These are phyloP conservation scores for Tympanoctomys barrerae DNA, from an alignment of 2,797 vertebrate species.

Conservation along the genomic window DNA sequence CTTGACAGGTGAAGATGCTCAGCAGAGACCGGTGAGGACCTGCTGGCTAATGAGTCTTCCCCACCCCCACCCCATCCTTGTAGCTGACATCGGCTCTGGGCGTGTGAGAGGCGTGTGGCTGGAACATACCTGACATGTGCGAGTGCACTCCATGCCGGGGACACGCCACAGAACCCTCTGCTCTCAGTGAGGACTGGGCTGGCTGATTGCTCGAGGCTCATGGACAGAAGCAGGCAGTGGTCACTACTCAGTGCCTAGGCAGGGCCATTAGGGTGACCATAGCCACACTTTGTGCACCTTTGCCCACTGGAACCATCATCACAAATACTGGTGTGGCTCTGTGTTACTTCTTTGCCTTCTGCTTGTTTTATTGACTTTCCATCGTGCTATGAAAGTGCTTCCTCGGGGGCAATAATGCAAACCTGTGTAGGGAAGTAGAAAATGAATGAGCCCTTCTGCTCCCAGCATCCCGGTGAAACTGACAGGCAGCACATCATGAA, in stretches of 20 bases:
- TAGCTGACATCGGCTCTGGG: background rate
- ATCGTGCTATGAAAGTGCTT: slow-evolving; percentile 9
- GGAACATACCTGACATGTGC: background rate
- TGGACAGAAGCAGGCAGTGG: accelerated
- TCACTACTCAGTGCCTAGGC: no score
- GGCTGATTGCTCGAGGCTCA: background rate
- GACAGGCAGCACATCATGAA: background rate
- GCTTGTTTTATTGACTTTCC: slow-evolving; percentile 28
- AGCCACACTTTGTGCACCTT: background rate
- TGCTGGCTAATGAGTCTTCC: accelerated
- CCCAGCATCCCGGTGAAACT: background rate
- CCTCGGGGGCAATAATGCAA: background rate
- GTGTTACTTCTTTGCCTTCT: background rate
- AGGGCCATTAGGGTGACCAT: accelerated
- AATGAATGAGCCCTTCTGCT: background rate
- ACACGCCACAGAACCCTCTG: background rate
- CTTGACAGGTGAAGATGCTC: background rate
- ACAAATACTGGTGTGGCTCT: background rate
- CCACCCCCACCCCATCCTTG: background rate
- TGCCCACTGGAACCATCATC: background rate
- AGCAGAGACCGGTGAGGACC: background rate
- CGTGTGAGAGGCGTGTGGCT: no score
- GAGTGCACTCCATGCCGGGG: background rate
- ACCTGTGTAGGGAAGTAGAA: slow-evolving; percentile 1
- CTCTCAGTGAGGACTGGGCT: background rate